Conservation (phyloP, 2,888 invertebrate species). For the Phyllotreta cruciferae region DNA sequence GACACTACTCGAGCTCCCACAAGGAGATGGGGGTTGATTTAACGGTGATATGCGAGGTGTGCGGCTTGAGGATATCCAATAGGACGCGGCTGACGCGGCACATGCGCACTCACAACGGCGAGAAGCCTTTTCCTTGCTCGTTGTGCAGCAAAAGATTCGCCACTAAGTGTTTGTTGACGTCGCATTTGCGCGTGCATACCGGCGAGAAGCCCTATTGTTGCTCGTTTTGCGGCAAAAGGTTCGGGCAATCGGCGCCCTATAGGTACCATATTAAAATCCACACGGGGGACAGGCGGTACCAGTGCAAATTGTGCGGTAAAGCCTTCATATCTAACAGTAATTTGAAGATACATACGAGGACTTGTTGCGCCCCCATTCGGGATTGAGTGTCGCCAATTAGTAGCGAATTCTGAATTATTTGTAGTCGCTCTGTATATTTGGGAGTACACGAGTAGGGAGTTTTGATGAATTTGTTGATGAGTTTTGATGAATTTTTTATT, state of each 20-base stretch:
- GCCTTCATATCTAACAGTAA: conserved; percentile 40
- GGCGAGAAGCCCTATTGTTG: conserved; percentile 50
- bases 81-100: conserved; percentile 55
- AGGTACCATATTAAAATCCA: conserved; percentile 68
- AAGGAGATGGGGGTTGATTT: conserved; percentile 57
- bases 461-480: too few species aligned
- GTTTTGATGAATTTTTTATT: too few species aligned
- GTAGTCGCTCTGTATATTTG: not conserved
- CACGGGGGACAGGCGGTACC: conserved; percentile 65
- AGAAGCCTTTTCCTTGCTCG: conserved; percentile 58
- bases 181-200: conserved; percentile 49
- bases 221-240: conserved; percentile 43
- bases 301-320: conserved; percentile 45
- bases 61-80: conserved; percentile 46
- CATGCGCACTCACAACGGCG: conserved; percentile 62
- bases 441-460: too few species aligned
- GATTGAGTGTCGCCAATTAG: conserved; percentile 15
- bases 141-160: conserved; percentile 63
- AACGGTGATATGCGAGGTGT: conserved; percentile 53
- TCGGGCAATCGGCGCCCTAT: conserved; percentile 65
- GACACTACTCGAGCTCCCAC: conserved; percentile 55
- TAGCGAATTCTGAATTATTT: not conserved
- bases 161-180: conserved; percentile 65
- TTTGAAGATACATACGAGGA: conserved; percentile 47
- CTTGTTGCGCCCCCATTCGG: conserved; percentile 41